phyloP scores from a whole-genome alignment of 2,888 invertebrate species.

The Drosophila mercatorum region DNA sequence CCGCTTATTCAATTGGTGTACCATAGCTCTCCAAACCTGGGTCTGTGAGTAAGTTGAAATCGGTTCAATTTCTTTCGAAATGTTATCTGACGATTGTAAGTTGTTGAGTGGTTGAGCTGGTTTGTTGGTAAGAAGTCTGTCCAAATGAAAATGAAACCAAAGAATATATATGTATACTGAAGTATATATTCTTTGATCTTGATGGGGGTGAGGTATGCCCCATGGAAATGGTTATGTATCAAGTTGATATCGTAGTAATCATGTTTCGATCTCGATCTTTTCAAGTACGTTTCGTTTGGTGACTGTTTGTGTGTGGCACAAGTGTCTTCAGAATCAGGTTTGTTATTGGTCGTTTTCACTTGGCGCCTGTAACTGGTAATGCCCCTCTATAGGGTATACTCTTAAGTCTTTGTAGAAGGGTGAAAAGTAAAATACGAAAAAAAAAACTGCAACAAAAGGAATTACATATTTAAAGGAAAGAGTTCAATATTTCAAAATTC shows the following conservation, averaged over 20 bases:
- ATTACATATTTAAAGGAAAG: background rate
- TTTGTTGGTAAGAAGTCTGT: slow-evolving; percentile 51
- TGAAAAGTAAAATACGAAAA: too few species aligned
- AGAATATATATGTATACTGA: slow-evolving; percentile 6
- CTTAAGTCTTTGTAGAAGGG: background rate
- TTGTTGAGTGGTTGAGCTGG: slow-evolving; percentile 27
- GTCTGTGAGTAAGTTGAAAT: slow-evolving; percentile 48
- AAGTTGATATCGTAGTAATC: slow-evolving; percentile 55
- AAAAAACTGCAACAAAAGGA: background rate
- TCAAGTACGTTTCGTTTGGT: slow-evolving; percentile 68
- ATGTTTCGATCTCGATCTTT: slow-evolving; percentile 72
- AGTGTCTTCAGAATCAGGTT: slow-evolving; percentile 51
- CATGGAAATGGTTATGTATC: slow-evolving; percentile 26
- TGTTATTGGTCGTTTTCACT: slow-evolving; percentile 55
- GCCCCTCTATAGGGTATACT: slow-evolving; percentile 15
- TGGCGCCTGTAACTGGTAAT: slow-evolving; percentile 51
- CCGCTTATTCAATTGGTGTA: slow-evolving; percentile 52
- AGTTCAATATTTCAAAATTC: background rate
- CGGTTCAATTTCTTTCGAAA: slow-evolving; percentile 30
- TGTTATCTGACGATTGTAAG: slow-evolving; percentile 47
- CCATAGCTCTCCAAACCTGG: slow-evolving; percentile 32
- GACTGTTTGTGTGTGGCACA: slow-evolving; percentile 41
- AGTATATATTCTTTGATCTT: slow-evolving; percentile 27
- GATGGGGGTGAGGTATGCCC: slow-evolving; percentile 27
- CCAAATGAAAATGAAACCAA: slow-evolving; percentile 18